Evolutionary conservation across 2,797 vertebrate species (phyloP).

Genomic region (Pangasius macronema): DNA sequence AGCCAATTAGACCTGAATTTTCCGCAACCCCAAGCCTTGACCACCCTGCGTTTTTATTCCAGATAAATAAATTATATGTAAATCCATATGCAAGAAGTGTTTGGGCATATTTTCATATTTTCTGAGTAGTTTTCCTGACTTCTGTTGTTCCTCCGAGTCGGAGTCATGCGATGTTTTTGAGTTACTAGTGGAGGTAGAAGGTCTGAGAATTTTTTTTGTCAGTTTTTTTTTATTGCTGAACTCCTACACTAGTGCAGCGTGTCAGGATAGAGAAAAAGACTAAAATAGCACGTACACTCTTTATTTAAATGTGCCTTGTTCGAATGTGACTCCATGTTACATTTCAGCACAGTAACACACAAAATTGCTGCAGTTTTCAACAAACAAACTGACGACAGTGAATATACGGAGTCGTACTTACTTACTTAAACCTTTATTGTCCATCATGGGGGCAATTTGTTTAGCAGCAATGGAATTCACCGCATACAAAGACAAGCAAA

Average conservation of each 20-base stretch:
- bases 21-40: not conserved
- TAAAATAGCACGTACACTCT: not conserved
- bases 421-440: no score
- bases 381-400: not conserved
- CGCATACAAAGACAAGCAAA: no score
- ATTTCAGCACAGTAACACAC: not conserved
- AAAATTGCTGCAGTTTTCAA: not conserved
- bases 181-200: not conserved
- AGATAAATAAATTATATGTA: not conserved
- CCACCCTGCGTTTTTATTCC: not conserved
- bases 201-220: not conserved
- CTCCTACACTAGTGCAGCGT: not conserved
- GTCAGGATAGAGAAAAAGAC: not conserved
- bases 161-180: not conserved
- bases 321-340: not conserved
- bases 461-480: no score
- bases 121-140: not conserved
- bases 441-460: no score
- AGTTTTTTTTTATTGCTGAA: not conserved
- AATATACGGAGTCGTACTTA: not conserved
- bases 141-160: not conserved
- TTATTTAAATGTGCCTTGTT: not conserved
- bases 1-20: not conserved
- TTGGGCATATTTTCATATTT: not conserved
- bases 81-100: not conserved